Evolutionary conservation across 2,113 vertebrate genomes (phyloP).

Genomic region (Pao palembangensis): DNA sequence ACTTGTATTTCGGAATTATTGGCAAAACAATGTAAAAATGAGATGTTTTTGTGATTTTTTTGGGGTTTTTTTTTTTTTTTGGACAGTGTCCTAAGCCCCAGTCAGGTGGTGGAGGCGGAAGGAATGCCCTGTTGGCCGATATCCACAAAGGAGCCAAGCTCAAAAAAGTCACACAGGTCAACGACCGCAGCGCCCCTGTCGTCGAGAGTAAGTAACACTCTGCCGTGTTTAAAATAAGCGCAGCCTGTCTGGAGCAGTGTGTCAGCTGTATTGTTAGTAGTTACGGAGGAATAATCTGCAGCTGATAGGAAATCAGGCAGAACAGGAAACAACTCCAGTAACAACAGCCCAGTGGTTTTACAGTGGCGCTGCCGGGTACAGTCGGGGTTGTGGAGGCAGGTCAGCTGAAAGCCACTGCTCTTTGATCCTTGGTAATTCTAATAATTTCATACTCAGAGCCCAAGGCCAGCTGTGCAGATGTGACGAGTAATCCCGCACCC

Average conservation of each 20-base stretch:
- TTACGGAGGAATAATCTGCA: slow-evolving; percentile 39
- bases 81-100: slow-evolving; percentile 52
- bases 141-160: slow-evolving; percentile 90
- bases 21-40: not conserved
- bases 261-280: no score
- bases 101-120: slow-evolving; percentile 69
- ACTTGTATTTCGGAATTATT: no score
- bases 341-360: not conserved
- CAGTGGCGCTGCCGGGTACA: no score
- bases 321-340: slow-evolving; percentile 1
- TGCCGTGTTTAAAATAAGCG: no score
- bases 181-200: slow-evolving; percentile 86
- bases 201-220: slow-evolving; percentile 81
- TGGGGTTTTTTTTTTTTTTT: no score
- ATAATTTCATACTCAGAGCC: slow-evolving; percentile 66
- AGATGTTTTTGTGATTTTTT: not conserved
- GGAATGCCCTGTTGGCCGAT: slow-evolving; percentile 85
- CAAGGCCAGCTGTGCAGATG: slow-evolving; percentile 74
- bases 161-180: slow-evolving; percentile 85
- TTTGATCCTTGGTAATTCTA: not conserved
- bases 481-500: slow-evolving; percentile 28
- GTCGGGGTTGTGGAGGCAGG: no score
- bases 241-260: no score
- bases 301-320: slow-evolving; percentile 39
- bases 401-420: no score